phyloP scores from a whole-genome alignment of 2,888 invertebrate species.

The Sympetrum striolatum region DNA sequence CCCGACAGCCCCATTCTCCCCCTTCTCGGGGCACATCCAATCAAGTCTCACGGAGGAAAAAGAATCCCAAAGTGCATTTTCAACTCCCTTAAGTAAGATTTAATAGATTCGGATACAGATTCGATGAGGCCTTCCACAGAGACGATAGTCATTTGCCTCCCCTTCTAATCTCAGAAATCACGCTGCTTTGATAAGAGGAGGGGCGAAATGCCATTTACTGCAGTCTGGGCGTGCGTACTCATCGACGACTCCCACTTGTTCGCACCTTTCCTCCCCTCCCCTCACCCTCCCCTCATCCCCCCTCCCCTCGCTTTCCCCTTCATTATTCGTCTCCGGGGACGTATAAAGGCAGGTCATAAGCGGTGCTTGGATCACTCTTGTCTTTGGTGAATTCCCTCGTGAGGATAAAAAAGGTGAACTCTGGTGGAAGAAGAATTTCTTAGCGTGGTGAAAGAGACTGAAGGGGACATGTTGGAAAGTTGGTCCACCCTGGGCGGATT shows the following conservation, averaged over 20 bases:
- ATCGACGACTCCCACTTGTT: background rate
- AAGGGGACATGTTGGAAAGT: background rate
- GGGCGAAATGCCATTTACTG: too few species aligned
- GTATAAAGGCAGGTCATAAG: background rate
- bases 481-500: background rate
- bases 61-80: too few species aligned
- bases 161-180: too few species aligned
- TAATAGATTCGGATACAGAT: too few species aligned
- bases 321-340: background rate
- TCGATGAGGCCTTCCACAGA: too few species aligned
- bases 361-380: background rate
- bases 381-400: background rate
- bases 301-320: background rate
- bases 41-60: too few species aligned
- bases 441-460: background rate
- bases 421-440: background rate
- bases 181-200: too few species aligned
- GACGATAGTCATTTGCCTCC: too few species aligned
- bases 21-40: too few species aligned
- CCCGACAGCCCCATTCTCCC: too few species aligned
- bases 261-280: background rate
- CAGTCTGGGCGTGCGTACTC: background rate
- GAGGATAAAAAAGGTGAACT: background rate
- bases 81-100: too few species aligned
- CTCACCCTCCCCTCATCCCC: background rate